Conservation (phyloP, 2,888 invertebrate species). For the Eurytoma adleriae region DNA sequence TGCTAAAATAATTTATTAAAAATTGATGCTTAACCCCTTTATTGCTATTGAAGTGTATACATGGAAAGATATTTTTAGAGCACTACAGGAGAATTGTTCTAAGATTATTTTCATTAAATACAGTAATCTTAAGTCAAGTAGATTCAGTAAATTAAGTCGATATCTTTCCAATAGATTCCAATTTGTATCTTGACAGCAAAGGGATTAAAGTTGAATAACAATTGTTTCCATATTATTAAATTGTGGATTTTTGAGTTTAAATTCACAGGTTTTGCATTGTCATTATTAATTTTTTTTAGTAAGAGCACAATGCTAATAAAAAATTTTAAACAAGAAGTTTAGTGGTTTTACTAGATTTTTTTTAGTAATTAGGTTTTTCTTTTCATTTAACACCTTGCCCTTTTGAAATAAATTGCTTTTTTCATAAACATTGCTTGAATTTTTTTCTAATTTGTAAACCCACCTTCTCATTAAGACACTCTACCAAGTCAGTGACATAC, state of each 20-base stretch:
- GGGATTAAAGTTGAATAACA: not conserved
- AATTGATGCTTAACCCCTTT: no score
- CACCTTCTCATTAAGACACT: constrained; percentile 98
- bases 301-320: constrained; percentile 23
- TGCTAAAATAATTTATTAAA: no score
- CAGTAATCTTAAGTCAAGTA: no score
- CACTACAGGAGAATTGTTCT: no score
- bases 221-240: not conserved
- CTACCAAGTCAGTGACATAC: constrained; percentile 96
- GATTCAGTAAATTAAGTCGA: no score
- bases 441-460: constrained; percentile 69
- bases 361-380: constrained; percentile 18
- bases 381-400: constrained; percentile 33
- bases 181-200: no score
- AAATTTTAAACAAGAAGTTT: not conserved
- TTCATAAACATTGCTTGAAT: constrained; percentile 46
- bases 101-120: no score
- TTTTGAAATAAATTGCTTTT: constrained; percentile 44
- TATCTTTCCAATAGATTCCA: no score
- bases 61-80: no score
- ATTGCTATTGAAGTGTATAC: no score
- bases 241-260: not conserved
- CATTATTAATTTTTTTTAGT: not conserved
- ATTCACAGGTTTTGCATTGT: not conserved
- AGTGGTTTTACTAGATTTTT: not conserved